phyloP scores from a whole-genome alignment of 2,888 invertebrate species.

The Cephalotes varians region DNA sequence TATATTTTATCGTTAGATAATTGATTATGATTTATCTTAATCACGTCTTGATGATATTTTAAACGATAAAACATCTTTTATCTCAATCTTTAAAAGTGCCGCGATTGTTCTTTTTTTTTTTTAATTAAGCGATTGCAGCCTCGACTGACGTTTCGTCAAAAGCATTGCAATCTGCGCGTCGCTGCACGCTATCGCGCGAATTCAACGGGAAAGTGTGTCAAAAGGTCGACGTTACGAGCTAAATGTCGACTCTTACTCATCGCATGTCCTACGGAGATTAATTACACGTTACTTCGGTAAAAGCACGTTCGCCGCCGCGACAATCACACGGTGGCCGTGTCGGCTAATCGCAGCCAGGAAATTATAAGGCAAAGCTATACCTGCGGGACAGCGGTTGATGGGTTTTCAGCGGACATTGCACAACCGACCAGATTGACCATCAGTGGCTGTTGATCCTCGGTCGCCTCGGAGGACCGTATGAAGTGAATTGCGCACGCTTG shows the following conservation, averaged over 20 bases:
- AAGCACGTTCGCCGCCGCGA: neutral
- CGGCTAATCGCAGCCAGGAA: neutral
- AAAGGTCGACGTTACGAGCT: conserved; percentile 40
- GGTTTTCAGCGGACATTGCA: conserved; percentile 81
- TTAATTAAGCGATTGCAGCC: neutral
- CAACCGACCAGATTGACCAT: conserved; percentile 84
- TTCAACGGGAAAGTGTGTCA: conserved; percentile 42
- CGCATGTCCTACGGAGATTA: conserved; percentile 25
- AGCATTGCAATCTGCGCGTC: neutral
- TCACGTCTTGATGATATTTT: neutral
- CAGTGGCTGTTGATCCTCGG: conserved; percentile 69
- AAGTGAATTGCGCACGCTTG: conserved; percentile 86
- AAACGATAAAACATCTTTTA: neutral
- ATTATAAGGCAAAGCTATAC: conserved; percentile 69
- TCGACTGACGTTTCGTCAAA: neutral
- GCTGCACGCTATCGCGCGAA: neutral
- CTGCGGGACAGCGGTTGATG: conserved; percentile 75
- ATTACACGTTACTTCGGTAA: conserved; percentile 23
- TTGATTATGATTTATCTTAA: neutral
- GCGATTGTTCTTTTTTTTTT: neutral
- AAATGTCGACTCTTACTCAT: conserved; percentile 35
- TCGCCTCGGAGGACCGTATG: conserved; percentile 74
- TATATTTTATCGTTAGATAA: neutral
- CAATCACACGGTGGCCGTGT: neutral
- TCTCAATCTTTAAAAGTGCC: neutral